These are phyloP conservation scores for Pammene fasciana DNA, from an alignment of 2,888 invertebrate genomes.

Conservation along the genomic window DNA sequence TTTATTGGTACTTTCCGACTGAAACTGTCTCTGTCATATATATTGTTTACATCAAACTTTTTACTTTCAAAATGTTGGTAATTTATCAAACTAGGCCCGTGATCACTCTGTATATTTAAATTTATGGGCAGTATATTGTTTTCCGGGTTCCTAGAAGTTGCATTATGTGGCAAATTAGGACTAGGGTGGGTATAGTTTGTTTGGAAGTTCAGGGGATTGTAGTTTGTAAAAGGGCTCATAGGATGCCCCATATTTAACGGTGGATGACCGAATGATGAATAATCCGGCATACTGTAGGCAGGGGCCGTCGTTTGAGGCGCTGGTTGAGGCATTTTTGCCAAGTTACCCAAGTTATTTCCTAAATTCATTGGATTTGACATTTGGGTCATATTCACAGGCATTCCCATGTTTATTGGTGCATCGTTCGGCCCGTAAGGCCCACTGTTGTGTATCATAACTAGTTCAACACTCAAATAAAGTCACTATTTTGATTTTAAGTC, in stretches of 20 bases:
- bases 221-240: constrained; percentile 59
- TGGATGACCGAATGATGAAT: constrained; percentile 57
- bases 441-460: constrained; percentile 72
- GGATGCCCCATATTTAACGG: constrained; percentile 55
- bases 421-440: constrained; percentile 70
- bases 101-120: constrained; percentile 59
- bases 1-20: constrained; percentile 54
- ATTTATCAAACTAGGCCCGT: constrained; percentile 45
- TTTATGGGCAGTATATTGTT: constrained; percentile 65
- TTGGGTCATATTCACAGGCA: constrained; percentile 62
- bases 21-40: constrained; percentile 44
- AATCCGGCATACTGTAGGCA: constrained; percentile 61
- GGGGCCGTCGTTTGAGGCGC: constrained; percentile 51
- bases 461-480: constrained; percentile 42
- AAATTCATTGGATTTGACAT: constrained; percentile 58
- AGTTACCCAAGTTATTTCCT: constrained; percentile 63
- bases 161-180: constrained; percentile 49
- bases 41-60: constrained; percentile 35
- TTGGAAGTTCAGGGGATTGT: constrained; percentile 57
- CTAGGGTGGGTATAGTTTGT: constrained; percentile 54
- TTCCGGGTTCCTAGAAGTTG: constrained; percentile 49
- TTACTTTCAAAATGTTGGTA: constrained; percentile 50
- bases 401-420: constrained; percentile 62
- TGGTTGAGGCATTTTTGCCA: constrained; percentile 62
- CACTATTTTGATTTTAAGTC: constrained; percentile 43